A percentile compares a stretch with the other conserved stretches of the same genome.
phyloP scores from a whole-genome alignment of 2,797 vertebrate species.

The Calcarius lapponicus region DNA sequence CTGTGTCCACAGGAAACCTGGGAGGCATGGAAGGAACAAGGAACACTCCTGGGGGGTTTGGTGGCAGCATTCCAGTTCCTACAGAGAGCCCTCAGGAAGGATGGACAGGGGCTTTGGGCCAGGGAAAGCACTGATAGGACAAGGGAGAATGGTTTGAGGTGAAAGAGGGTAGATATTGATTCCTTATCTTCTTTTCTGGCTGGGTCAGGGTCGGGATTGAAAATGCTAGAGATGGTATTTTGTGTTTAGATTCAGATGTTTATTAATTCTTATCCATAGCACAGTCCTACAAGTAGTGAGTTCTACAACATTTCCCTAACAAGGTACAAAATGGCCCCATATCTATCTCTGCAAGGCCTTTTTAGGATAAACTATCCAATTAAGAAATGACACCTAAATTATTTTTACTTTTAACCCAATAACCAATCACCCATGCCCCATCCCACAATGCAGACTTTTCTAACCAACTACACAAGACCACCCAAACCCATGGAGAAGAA shows the following conservation, averaged over 20 bases:
- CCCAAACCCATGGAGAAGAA: too few relatives aligned
- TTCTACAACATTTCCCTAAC: too few relatives aligned
- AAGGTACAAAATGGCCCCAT: too few relatives aligned
- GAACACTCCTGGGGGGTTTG: accelerated
- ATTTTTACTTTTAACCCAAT: too few relatives aligned
- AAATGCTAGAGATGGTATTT: not conserved
- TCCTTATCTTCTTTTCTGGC: not conserved
- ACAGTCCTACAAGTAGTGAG: too few relatives aligned
- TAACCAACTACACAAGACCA: too few relatives aligned
- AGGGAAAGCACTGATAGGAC: not conserved
- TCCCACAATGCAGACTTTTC: too few relatives aligned
- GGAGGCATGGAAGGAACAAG: not conserved
- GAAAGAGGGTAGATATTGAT: not conserved
- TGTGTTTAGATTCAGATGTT: not conserved
- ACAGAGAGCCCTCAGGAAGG: not conserved
- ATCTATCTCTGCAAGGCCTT: too few relatives aligned
- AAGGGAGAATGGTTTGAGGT: not conserved
- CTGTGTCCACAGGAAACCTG: accelerated
- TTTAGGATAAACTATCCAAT: too few relatives aligned
- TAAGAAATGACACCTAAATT: not conserved
- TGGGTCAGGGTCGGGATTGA: not conserved
- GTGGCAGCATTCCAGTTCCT: not conserved
- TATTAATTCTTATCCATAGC: not conserved
- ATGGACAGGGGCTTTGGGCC: not conserved
- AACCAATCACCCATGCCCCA: too few relatives aligned